A percentile compares a stretch with the other conserved stretches of the same genome.
Conservation (phyloP, 2,113 vertebrate species). For the Chaetura pelagica region DNA sequence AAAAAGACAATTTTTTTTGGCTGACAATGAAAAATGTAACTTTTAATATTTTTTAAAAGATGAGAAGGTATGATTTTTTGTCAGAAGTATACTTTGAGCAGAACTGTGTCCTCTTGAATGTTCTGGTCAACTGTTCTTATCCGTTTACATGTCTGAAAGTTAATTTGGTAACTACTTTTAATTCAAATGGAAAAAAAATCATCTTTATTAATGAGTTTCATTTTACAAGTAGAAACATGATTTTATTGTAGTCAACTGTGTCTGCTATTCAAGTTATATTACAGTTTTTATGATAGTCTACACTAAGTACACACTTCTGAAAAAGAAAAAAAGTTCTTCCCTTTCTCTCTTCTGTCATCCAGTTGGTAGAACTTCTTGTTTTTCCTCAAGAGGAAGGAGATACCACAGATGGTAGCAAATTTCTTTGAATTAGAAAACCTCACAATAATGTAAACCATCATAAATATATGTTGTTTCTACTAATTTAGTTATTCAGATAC, state of each 20-base stretch:
- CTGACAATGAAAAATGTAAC: constrained; percentile 36
- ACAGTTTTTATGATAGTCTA: not conserved
- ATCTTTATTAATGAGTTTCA: not conserved
- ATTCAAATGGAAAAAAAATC: not conserved
- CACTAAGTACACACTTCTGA: not conserved
- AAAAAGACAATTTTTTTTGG: not conserved
- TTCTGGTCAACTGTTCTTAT: not conserved
- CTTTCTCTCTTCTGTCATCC: not conserved
- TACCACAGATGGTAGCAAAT: not conserved
- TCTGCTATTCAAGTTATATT: not conserved
- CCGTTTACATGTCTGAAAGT: not conserved
- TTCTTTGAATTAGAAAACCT: not conserved
- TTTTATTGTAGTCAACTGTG: not conserved
- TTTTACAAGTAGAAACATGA: not conserved
- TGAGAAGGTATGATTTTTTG: constrained; percentile 19
- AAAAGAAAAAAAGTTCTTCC: not conserved
- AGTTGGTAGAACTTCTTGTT: constrained; percentile 1
- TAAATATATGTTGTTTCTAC: not conserved
- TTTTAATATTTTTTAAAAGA: constrained; percentile 31
- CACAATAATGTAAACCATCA: not conserved
- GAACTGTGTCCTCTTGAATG: not conserved
- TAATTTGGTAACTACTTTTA: not conserved
- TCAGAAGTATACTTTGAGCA: not conserved
- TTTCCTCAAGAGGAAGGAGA: not conserved
- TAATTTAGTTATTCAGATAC: not conserved